Base-by-base conservation (phyloP, 23 tunicate genomes). In the Corella eumyota region DNA sequence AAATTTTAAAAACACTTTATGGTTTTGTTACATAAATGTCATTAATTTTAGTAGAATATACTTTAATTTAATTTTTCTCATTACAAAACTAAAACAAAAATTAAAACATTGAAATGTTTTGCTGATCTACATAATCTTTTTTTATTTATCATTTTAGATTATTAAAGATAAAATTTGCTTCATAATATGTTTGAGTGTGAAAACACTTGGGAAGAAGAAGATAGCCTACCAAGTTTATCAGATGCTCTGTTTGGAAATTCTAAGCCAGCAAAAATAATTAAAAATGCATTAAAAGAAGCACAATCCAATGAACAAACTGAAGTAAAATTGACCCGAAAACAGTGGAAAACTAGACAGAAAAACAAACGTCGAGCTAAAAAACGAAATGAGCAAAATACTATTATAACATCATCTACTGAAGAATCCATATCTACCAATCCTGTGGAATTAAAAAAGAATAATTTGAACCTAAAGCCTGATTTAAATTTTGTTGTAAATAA, bases 161-260 rank as follows among this genome's bases (percentile, higher is more conserved):
- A 9, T 40, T 40, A 11, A n/a, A n/a, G n/a, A n/a, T n/a, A n/a
- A n/a, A n/a, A n/a, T n/a, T n/a, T n/a, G n/a, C n/a, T n/a, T n/a
- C n/a, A n/a, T n/a, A n/a, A n/a, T 7, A 58, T 58, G 63, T 58
- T 58, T 26, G 29, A 58, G 6, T 58, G 29, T 4, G 63, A 4
- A 27, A 35, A 58, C 6, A 6, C 17, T 6, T 28, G 35, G 35
- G 63, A 58, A 26, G 4, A 34, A 5, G 33, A 9, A n/a, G 34
- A 6, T 4, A 58, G 30, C 9, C 9, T 15, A 6, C 4, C 23
- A 26, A 6, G 6, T 5, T 36, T 58, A 21, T 5, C 63, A 15
- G 63, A 58, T 27, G 63, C 33, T 6, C 30, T 58, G 63, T 58
- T 58, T 30, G 63, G 63, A 58, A 19, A 58, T 6, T 34, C 30